A percentile compares a stretch with the other conserved stretches of the same genome.
These are phyloP conservation scores for Ochropleura plecta DNA, from an alignment of 2,888 invertebrate genomes.

Conservation along the genomic window DNA sequence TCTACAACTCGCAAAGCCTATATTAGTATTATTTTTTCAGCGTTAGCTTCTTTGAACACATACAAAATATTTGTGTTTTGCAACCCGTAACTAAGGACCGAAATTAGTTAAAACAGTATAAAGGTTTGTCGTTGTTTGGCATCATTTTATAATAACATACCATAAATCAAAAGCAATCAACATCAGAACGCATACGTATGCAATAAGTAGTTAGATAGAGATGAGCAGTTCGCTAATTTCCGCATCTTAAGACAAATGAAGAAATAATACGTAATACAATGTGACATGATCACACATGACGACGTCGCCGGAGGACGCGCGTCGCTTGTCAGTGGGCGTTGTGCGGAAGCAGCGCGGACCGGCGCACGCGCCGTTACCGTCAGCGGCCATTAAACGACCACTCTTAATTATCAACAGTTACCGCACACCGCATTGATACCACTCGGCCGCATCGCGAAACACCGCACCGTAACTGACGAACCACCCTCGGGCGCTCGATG, in stretches of 20 bases:
- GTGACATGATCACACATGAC: conserved; percentile 59
- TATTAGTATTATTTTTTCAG: neutral
- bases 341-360: conserved; percentile 80
- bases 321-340: conserved; percentile 76
- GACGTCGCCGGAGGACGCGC: conserved; percentile 67
- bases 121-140: neutral
- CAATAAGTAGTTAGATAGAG: neutral
- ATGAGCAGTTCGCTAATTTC: neutral
- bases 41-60: neutral
- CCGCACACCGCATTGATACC: conserved; percentile 76
- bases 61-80: neutral
- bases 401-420: conserved; percentile 90
- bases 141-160: neutral
- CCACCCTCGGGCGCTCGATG: conserved; percentile 60
- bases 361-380: conserved; percentile 84
- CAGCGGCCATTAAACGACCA: conserved; percentile 83
- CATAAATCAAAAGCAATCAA: conserved; percentile 1
- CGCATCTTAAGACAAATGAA: conserved; percentile 35
- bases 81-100: neutral
- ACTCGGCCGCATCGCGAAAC: conserved; percentile 73
- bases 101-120: neutral
- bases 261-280: conserved; percentile 17
- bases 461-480: conserved; percentile 72
- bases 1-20: neutral
- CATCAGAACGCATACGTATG: neutral